phyloP scores from a whole-genome alignment of 2,113 vertebrate genomes.

The Xenotilapia caudafasciata region DNA sequence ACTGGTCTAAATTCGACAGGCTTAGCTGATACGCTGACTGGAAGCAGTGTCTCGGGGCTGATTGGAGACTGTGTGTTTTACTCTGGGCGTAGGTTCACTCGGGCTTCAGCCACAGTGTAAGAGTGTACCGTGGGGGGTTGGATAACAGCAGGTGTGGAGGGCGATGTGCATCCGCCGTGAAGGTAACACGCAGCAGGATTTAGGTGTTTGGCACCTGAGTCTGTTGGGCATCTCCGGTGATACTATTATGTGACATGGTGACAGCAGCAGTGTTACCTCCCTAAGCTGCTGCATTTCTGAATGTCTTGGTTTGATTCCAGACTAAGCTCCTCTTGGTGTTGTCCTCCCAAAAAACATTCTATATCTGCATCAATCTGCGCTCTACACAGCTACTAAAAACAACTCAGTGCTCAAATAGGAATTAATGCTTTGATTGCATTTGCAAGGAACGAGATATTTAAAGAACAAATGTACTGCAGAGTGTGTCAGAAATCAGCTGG shows the following conservation, averaged over 20 bases:
- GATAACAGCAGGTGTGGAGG: neutral
- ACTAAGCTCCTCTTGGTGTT: neutral
- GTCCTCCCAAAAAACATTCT: neutral
- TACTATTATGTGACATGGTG: slow-evolving; percentile 11
- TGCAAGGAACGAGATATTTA: neutral
- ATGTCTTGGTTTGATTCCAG: slow-evolving; percentile 2
- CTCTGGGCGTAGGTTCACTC: neutral
- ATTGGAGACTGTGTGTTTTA: neutral
- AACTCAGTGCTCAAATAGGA: neutral
- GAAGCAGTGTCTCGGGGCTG: neutral
- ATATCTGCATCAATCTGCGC: neutral
- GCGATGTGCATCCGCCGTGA: slow-evolving; percentile 6
- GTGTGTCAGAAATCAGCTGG: neutral
- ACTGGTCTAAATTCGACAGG: slow-evolving; percentile 12
- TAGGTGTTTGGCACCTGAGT: neutral
- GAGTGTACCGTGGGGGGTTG: neutral
- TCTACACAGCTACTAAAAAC: neutral
- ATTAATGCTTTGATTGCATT: neutral
- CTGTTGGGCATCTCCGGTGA: neutral
- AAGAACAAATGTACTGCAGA: neutral
- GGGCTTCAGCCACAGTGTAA: neutral
- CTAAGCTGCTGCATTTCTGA: neutral
- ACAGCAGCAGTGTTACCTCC: neutral
- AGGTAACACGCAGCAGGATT: slow-evolving; percentile 6
- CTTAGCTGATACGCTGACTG: neutral